Conservation (phyloP, 2,888 invertebrate genomes). For the Euplagia quadripunctaria region DNA sequence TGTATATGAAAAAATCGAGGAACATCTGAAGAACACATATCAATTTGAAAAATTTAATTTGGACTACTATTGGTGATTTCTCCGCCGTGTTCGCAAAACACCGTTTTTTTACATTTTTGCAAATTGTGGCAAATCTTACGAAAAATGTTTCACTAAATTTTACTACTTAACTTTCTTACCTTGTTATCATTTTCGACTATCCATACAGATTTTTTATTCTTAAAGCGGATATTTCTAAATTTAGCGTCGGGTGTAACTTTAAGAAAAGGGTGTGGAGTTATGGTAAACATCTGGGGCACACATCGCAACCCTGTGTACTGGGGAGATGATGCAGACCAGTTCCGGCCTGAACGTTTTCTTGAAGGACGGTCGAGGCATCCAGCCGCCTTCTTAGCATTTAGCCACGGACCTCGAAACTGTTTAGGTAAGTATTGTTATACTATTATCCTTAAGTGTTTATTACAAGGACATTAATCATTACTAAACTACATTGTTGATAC, state of each 20-base stretch:
- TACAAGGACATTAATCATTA: no score
- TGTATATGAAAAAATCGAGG: no score
- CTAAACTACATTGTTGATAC: no score
- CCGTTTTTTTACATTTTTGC: no score
- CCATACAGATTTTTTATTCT: neutral
- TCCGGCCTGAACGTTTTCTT: constrained; percentile 1
- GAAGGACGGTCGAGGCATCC: neutral
- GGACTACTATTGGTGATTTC: no score
- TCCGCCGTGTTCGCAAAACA: no score
- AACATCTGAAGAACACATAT: no score
- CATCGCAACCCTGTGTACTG: neutral
- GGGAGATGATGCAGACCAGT: neutral
- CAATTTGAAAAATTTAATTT: no score
- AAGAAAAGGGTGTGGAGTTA: neutral
- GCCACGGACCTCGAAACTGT: neutral
- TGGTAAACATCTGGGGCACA: neutral
- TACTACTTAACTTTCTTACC: no score
- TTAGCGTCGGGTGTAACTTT: neutral
- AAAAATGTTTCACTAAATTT: no score
- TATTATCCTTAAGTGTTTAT: no score
- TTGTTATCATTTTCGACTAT: neutral
- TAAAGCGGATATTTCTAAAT: neutral
- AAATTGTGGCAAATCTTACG: no score
- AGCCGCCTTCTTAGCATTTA: neutral
- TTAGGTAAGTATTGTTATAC: neutral